Evolutionary conservation across 2,888 invertebrate species (phyloP), one percentile per base, ranked within the genome.

Genomic region (Elgonia sp.): DNA sequence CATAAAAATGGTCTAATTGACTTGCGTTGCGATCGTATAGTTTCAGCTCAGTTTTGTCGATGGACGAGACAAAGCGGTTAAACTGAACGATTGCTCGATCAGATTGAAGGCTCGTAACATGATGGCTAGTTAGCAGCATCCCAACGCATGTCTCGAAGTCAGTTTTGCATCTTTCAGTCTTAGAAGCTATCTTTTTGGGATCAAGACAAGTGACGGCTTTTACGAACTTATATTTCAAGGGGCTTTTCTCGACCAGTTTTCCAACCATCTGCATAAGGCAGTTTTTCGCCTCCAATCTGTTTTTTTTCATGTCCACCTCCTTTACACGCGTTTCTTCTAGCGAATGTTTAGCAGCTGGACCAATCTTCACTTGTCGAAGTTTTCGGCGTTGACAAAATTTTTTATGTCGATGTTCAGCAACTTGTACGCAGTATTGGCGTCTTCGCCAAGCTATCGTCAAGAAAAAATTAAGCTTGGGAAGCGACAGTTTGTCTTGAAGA

Each of bases 201-300:
- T 63, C 63, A 39, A 81, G 72, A 63, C 72, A 81, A 40, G 70
- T 65, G 20, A 72, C 16, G 14, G 42, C 72, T 18, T 72, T 50
- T 10, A 37, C 63, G n/a, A 81, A 72, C 53, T 81, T 81, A 6
- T 81, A 81, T 37, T 81, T 81, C 20, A 81, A 72, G 18, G 81
- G 81, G 40, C 63, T 81, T n/a, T 50, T 81, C 20, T 81, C 63
- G 20, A 81, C 42, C 18, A 81, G 20, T 53, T 81, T 80, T 40
- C 7, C 8, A 53, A 63, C 62, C 29, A 72, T 55, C 46, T 53
- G 62, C 29, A 63, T 16, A n/a, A 81, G 72, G 63, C 62, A 81
- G 57, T 63, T 70, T 53, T 55, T 81, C n/a, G 72, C 53, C 20
- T 81, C 72, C 14, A 72, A 18, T 40, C 63, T 39, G 39, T 72